Conservation (phyloP, 1,140 invertebrate genomes). For the Drosophila quadrilineata region DNA sequence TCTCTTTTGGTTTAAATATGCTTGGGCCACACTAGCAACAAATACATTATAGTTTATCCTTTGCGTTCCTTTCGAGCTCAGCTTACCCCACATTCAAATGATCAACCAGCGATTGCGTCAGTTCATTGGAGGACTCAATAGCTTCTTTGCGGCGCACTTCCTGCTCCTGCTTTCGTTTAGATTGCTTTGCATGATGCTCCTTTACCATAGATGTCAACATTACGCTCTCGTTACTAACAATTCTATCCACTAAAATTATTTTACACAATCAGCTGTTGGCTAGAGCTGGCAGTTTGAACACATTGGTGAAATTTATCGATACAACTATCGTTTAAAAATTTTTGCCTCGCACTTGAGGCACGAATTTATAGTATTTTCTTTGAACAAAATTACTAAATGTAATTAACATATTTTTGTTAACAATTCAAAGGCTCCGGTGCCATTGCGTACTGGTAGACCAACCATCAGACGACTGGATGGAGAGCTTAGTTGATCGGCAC, state of each 20-base stretch:
- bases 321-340: background rate
- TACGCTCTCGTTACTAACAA: slow-evolving; percentile 17
- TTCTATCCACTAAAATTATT: no score
- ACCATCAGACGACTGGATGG: slow-evolving; percentile 95
- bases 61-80: background rate
- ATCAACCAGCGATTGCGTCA: slow-evolving; percentile 97
- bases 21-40: slow-evolving; percentile 90
- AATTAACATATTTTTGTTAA: slow-evolving; percentile 67
- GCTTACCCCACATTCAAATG: slow-evolving; percentile 97
- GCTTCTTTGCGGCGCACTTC: slow-evolving; percentile 92
- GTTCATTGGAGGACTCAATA: slow-evolving; percentile 92
- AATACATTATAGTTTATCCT: background rate
- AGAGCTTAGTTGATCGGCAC: slow-evolving; percentile 89
- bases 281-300: slow-evolving; percentile 4
- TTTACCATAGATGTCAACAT: slow-evolving; percentile 94
- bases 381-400: background rate
- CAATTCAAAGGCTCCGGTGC: slow-evolving; percentile 90
- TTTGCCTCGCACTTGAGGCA: background rate
- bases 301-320: background rate
- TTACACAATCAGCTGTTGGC: slow-evolving; percentile 4
- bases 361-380: slow-evolving; percentile 3
- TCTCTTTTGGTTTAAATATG: slow-evolving; percentile 98
- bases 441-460: slow-evolving; percentile 90
- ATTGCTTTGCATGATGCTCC: slow-evolving; percentile 91
- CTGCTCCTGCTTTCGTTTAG: slow-evolving; percentile 89